A percentile compares a stretch with the other conserved stretches of the same genome.
These are phyloP conservation scores for Notechis scutatus DNA, from an alignment of 2,113 vertebrate genomes.

Conservation along the genomic window DNA sequence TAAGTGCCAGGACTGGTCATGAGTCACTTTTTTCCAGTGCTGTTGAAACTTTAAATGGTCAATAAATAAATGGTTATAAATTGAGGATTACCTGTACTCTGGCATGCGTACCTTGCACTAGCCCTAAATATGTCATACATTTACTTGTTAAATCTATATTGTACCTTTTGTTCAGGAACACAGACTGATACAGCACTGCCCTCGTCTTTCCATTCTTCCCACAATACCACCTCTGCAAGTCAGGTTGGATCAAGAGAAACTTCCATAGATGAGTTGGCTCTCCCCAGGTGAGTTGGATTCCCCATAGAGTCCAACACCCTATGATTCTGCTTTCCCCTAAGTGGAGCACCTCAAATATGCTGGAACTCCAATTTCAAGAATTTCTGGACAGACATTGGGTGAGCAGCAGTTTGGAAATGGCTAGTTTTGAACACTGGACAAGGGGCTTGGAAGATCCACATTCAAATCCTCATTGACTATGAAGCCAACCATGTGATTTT, in stretches of 20 bases:
- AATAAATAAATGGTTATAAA: not conserved
- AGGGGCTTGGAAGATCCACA: not conserved
- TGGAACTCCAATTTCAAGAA: not conserved
- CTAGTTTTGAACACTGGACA: not conserved
- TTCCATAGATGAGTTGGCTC: not conserved
- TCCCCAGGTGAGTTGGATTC: not conserved
- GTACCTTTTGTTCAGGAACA: not conserved
- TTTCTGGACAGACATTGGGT: not conserved
- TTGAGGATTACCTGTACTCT: not conserved
- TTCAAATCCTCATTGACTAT: not conserved
- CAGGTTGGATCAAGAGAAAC: not conserved
- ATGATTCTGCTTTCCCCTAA: not conserved
- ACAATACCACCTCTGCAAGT: not conserved
- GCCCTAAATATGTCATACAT: not conserved
- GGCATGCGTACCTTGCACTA: not conserved
- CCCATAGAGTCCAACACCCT: not conserved
- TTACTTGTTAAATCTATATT: not conserved
- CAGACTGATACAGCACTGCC: not conserved
- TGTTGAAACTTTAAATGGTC: not conserved
- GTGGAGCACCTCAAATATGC: not conserved
- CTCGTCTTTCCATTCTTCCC: not conserved
- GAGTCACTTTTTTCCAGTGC: not conserved
- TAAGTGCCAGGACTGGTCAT: not conserved
- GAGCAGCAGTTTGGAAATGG: not conserved
- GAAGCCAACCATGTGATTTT: not conserved